phyloP scores from a whole-genome alignment of 2,888 invertebrate genomes.

The Chorisops tibialis region DNA sequence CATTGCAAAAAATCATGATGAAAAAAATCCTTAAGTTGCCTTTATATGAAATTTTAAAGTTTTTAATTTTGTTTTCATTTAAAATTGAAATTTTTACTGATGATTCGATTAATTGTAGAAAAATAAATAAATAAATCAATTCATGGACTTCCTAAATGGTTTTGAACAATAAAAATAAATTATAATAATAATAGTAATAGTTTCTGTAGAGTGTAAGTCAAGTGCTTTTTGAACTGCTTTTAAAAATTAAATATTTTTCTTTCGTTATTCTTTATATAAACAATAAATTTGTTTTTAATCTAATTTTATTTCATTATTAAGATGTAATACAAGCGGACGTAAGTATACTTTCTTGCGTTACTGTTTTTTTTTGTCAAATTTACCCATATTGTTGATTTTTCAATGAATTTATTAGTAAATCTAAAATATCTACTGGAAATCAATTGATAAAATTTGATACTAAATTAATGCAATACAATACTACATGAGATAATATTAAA shows the following conservation, averaged over 20 bases:
- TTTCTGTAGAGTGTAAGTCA: neutral
- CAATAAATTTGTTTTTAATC: neutral
- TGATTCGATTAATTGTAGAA: neutral
- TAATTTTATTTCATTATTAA: too few species aligned
- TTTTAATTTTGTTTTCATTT: neutral
- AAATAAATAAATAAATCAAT: neutral
- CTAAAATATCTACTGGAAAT: too few species aligned
- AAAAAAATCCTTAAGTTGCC: constrained; percentile 19
- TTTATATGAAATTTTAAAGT: constrained; percentile 5
- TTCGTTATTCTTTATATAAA: constrained; percentile 13
- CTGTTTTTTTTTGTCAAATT: too few species aligned
- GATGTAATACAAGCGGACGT: too few species aligned
- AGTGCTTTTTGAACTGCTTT: constrained; percentile 13
- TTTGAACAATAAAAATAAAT: constrained; percentile 2
- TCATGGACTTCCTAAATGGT: too few species aligned
- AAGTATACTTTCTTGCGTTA: too few species aligned
- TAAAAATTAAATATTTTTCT: neutral
- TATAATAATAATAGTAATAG: too few species aligned
- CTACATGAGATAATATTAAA: too few species aligned
- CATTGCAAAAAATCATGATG: constrained; percentile 1
- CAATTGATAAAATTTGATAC: too few species aligned
- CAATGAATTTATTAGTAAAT: too few species aligned
- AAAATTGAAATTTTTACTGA: neutral
- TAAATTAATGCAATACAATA: too few species aligned
- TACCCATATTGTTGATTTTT: too few species aligned